A percentile compares a stretch with the other conserved stretches of the same genome.
Evolutionary conservation across 2,113 vertebrate genomes (phyloP).

Genomic region (Dasyurus viverrinus): DNA sequence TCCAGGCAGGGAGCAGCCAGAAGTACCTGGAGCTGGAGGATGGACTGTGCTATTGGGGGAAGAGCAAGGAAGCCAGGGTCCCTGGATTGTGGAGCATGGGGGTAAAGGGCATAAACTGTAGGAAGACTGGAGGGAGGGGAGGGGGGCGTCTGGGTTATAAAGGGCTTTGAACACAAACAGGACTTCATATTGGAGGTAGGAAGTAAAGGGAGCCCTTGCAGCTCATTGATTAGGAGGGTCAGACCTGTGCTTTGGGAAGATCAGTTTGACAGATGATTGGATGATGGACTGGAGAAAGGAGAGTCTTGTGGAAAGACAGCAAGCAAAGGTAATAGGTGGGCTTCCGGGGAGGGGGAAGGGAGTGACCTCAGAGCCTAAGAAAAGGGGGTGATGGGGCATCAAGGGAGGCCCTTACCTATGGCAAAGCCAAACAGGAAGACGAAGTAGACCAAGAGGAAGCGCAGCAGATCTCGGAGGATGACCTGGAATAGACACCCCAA

Average conservation of each 20-base stretch:
- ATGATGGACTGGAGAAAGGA: neutral
- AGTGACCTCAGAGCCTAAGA: neutral
- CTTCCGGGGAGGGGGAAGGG: neutral
- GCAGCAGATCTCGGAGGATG: slow-evolving; percentile 93
- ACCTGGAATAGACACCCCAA: slow-evolving; percentile 85
- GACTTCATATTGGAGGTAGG: neutral
- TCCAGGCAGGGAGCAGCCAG: neutral
- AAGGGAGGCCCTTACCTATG: slow-evolving; percentile 86
- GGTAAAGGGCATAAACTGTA: neutral
- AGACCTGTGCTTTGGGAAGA: neutral
- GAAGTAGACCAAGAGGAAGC: slow-evolving; percentile 93
- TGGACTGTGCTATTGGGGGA: neutral
- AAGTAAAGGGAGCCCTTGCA: neutral
- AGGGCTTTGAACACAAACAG: neutral
- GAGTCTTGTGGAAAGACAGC: neutral
- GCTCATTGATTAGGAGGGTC: neutral
- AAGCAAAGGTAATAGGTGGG: neutral
- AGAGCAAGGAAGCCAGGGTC: neutral
- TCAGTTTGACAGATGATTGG: neutral
- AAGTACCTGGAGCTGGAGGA: neutral
- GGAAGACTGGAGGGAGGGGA: neutral
- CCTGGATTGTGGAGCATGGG: neutral
- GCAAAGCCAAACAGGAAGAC: slow-evolving; percentile 97
- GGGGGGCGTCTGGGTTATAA: neutral
- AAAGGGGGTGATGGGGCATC: neutral